Evolutionary conservation across 2,888 invertebrate genomes (phyloP).

Genomic region (Drosophila mercatorum): DNA sequence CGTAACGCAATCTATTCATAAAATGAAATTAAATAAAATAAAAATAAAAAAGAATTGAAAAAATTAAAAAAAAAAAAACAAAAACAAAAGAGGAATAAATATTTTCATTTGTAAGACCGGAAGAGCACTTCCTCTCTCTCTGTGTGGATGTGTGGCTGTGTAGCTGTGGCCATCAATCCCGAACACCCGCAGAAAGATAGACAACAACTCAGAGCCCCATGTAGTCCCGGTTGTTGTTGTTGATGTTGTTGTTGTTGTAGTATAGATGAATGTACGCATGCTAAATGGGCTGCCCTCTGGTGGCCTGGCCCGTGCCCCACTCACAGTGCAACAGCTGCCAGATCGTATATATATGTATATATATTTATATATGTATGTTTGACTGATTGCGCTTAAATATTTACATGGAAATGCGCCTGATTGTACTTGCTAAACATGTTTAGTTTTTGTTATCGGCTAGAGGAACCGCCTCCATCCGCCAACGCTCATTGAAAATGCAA

Average conservation of each 20-base stretch:
- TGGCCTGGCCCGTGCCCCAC: conserved; percentile 56
- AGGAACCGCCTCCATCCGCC: conserved; percentile 61
- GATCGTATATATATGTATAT: conserved; percentile 3
- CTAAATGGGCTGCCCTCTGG: conserved; percentile 59
- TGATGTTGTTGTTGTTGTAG: conserved; percentile 29
- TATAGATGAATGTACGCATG: conserved; percentile 34
- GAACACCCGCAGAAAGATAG: conserved; percentile 75
- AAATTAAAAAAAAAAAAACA: conserved; percentile 28
- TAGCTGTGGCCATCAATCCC: conserved; percentile 68
- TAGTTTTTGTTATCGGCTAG: conserved; percentile 59
- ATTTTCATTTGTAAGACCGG: conserved; percentile 82
- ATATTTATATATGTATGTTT: background rate
- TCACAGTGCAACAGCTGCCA: conserved; percentile 47
- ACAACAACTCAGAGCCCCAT: conserved; percentile 50
- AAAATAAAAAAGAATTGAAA: conserved; percentile 16
- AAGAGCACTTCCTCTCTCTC: conserved; percentile 79
- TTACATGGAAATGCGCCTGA: conserved; percentile 37
- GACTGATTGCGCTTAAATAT: conserved; percentile 5
- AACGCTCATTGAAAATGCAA: conserved; percentile 68
- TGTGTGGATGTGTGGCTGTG: conserved; percentile 29
- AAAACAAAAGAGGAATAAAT: conserved; percentile 65
- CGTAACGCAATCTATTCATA: conserved; percentile 82
- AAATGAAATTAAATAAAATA: conserved; percentile 77
- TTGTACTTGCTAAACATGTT: conserved; percentile 62
- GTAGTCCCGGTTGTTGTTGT: conserved; percentile 36